Evolutionary conservation across 2,888 invertebrate species (phyloP).

Genomic region (Trilocha varians): DNA sequence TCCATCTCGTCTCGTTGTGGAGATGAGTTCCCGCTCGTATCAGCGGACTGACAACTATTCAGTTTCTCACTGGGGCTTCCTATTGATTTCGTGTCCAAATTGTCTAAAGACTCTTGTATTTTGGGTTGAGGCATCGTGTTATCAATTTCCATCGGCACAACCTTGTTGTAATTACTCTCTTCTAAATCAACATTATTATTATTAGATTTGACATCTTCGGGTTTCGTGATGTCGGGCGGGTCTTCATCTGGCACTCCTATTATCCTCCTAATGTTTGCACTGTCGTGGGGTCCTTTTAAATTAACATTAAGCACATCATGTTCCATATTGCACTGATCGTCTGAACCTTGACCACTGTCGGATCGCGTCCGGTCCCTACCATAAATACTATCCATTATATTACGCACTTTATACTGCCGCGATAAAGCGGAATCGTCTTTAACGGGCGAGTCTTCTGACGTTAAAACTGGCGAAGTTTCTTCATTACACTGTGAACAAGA

Average conservation of each 20-base stretch:
- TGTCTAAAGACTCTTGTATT: slow-evolving; percentile 45
- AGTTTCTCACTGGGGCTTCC: slow-evolving; percentile 53
- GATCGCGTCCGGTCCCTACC: slow-evolving; percentile 57
- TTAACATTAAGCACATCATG: slow-evolving; percentile 52
- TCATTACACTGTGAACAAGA: slow-evolving; percentile 49
- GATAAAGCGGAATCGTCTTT: slow-evolving; percentile 49
- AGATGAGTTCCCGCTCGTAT: slow-evolving; percentile 65
- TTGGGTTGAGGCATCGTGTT: slow-evolving; percentile 53
- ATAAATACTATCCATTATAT: slow-evolving; percentile 59
- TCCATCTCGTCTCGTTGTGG: slow-evolving; percentile 72
- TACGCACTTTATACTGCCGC: slow-evolving; percentile 49
- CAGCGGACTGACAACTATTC: slow-evolving; percentile 54
- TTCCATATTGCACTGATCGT: slow-evolving; percentile 57
- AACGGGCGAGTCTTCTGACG: slow-evolving; percentile 60
- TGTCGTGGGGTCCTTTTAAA: slow-evolving; percentile 49
- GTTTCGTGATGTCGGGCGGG: slow-evolving; percentile 41
- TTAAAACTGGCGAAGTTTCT: slow-evolving; percentile 55
- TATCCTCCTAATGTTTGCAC: slow-evolving; percentile 55
- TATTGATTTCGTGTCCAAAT: slow-evolving; percentile 36
- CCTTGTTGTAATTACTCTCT: slow-evolving; percentile 52
- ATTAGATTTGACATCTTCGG: slow-evolving; percentile 41
- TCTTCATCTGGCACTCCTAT: slow-evolving; percentile 58
- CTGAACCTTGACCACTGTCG: slow-evolving; percentile 60
- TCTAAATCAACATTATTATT: slow-evolving; percentile 55
- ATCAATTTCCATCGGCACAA: slow-evolving; percentile 63